Evolutionary conservation across 2,113 vertebrate species (phyloP).

Genomic region (Tragelaphus scriptus): DNA sequence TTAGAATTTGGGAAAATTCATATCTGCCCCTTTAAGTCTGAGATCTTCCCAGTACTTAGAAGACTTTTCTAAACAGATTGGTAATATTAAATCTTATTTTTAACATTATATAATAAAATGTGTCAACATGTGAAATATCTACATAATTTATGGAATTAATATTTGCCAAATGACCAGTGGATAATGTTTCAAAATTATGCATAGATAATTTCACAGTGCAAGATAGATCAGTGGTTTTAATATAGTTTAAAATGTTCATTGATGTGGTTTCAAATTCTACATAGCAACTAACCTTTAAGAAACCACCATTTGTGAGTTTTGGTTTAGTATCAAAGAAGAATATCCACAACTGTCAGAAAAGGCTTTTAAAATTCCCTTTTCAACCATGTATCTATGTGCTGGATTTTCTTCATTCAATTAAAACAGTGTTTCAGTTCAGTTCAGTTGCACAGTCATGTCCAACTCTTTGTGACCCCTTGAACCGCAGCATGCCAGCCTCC

Average conservation of each 20-base stretch:
- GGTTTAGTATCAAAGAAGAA: background rate
- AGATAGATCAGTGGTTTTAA: background rate
- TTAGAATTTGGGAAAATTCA: background rate
- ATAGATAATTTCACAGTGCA: background rate
- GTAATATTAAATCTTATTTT: background rate
- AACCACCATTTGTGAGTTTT: background rate
- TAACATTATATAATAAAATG: background rate
- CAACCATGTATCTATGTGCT: background rate
- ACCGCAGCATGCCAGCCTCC: background rate
- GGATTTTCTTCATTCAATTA: background rate
- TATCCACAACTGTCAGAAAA: background rate
- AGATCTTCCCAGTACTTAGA: background rate
- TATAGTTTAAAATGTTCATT: constrained; percentile 4
- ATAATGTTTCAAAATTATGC: constrained; percentile 17
- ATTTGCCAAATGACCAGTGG: background rate
- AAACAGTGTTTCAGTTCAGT: background rate
- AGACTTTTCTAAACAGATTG: background rate
- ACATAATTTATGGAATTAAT: background rate
- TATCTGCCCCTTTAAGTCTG: background rate
- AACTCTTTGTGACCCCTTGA: background rate
- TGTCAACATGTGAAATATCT: background rate
- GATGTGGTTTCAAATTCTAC: background rate
- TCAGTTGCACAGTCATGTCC: background rate
- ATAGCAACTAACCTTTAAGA: background rate
- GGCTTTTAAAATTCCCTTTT: background rate